These are phyloP conservation scores for Scophthalmus maximus DNA, from an alignment of 2,113 vertebrate genomes.

Conservation along the genomic window DNA sequence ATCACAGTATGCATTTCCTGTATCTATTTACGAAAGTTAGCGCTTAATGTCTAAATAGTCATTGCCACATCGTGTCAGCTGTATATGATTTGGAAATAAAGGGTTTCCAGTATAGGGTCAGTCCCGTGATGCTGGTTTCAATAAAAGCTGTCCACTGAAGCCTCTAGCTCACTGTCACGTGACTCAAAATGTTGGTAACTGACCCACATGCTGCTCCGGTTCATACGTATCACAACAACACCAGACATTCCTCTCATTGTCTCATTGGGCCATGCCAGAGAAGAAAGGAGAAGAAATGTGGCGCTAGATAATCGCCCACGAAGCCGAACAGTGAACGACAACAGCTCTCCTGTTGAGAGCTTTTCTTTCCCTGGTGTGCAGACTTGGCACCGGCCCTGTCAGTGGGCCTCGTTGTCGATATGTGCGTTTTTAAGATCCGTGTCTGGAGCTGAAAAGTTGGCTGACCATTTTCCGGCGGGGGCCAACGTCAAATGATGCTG, in stretches of 20 bases:
- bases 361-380: neutral
- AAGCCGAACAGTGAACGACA: neutral
- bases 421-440: constrained; percentile 21
- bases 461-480: constrained; percentile 30
- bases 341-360: neutral
- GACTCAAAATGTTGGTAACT: constrained; percentile 36
- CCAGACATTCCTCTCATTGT: neutral
- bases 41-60: constrained; percentile 17
- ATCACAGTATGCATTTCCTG: constrained; percentile 28
- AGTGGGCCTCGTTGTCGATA: constrained; percentile 11
- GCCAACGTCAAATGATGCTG: neutral
- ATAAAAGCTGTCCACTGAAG: constrained; percentile 1
- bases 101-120: neutral
- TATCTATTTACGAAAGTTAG: constrained; percentile 7
- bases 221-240: constrained; percentile 11
- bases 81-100: constrained; percentile 47
- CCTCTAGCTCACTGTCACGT: constrained; percentile 22
- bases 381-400: neutral
- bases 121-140: constrained; percentile 13
- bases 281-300: neutral
- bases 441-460: neutral
- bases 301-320: neutral
- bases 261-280: constrained; percentile 1
- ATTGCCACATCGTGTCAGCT: constrained; percentile 29
- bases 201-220: neutral